Conservation (phyloP, 2,888 invertebrate genomes). For the Andrena praecox region DNA sequence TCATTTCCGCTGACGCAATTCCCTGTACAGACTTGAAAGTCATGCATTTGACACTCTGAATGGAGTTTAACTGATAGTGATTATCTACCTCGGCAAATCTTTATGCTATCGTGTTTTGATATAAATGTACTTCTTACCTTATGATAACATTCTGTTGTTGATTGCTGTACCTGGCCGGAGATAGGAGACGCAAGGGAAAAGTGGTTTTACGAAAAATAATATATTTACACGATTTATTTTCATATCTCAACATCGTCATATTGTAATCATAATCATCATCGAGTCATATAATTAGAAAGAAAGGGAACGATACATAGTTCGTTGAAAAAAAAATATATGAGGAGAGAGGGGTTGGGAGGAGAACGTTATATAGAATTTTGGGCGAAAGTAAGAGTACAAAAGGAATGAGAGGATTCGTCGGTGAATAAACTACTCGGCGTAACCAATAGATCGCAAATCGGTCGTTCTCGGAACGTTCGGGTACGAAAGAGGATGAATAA, state of each 20-base stretch:
- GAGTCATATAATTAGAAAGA: constrained; percentile 78
- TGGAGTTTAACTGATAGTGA: not conserved
- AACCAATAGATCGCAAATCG: constrained; percentile 56
- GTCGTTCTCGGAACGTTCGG: constrained; percentile 32
- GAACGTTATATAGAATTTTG: constrained; percentile 40
- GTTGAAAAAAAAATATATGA: constrained; percentile 37
- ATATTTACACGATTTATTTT: constrained; percentile 85
- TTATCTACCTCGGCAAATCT: not conserved
- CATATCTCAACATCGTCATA: constrained; percentile 83
- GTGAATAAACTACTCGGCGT: constrained; percentile 29
- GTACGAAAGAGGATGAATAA: not conserved
- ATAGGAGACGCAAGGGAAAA: constrained; percentile 42
- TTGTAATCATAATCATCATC: constrained; percentile 80
- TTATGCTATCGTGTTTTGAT: not conserved
- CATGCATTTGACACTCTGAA: not conserved
- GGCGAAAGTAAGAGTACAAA: constrained; percentile 46
- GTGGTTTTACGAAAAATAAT: constrained; percentile 65
- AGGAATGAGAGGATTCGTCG: constrained; percentile 53
- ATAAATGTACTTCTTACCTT: not conserved
- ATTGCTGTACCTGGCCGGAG: not conserved
- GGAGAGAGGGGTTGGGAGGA: constrained; percentile 27
- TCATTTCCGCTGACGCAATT: not conserved
- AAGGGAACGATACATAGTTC: constrained; percentile 71
- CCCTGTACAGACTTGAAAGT: not conserved
- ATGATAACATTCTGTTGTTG: not conserved